Base-by-base conservation (phyloP, 2,888 invertebrate species). In the Drosophila siamana region DNA sequence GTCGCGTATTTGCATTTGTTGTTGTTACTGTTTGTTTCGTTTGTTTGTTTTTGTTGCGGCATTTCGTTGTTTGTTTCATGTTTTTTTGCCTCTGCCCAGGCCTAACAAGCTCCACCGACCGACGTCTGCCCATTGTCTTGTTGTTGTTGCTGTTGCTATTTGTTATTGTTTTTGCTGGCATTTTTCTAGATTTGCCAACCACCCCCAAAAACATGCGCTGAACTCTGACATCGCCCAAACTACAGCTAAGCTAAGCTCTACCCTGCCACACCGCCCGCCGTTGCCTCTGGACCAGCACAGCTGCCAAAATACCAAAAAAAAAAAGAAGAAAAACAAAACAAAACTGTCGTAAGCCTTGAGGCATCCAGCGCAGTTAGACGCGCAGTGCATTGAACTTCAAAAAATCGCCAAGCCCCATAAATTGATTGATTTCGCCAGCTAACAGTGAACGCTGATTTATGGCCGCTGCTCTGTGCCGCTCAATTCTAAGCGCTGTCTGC, bases 161-260 rank as follows among this genome's bases (percentile, higher is more conserved):
- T 66, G 11, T 26, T 50, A 16, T 44, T 33, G 43, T 44, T 57
- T 13, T 11, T 40, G 41, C 54, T 80, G 87, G 75, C 89, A 80
- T 88, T 84, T 84, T 83, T 87, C 70, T 87, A 82, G 86, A 81
- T 78, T 83, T 84, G 80, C 88, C 88, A 80, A 78, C 81, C 81
- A 86, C 69, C 80, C 81, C 88, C 85, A 69, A 69, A 70, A 79
- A 89, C 85, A 85, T 79, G 89, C 69, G 82, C 89, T 81, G 89
- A 85, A 85, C 85, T 85, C 68, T 85, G 89, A 85, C 89, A 69
- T 70, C 70, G 88, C 50, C 68, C 55, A 50, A 67, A 40, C 44
- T 41, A 51, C 52, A 28, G 15, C 26, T 36, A 28, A 50, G 46
- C 73, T 62, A 59, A n/a, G 13, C 11, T 38, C 6, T 15, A 2